Percentiles rank a stretch among this genome's conserved stretches.
phyloP scores from a whole-genome alignment of 2,888 invertebrate species.

The Cataglyphis cursor region DNA sequence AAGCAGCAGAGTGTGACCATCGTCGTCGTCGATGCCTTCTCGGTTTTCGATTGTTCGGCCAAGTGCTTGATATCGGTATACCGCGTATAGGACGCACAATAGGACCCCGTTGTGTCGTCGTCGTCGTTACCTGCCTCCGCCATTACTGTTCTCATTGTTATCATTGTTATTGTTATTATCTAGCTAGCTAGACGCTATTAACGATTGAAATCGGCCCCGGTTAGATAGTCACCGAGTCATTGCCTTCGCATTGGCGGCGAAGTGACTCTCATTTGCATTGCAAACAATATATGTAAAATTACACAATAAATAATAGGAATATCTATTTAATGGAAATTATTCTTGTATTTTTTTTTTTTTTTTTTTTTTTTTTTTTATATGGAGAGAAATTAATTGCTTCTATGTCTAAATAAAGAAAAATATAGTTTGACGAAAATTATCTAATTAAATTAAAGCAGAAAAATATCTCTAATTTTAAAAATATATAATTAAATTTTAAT shows the following conservation, averaged over 20 bases:
- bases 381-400: not conserved
- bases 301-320: not conserved
- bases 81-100: constrained; percentile 62
- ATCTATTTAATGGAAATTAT: not conserved
- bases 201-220: constrained; percentile 69
- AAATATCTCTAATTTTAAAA: not conserved
- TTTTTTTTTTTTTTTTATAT: not conserved
- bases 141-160: constrained; percentile 68
- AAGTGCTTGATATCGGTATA: constrained; percentile 76
- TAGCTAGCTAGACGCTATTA: constrained; percentile 65
- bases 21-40: constrained; percentile 68
- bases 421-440: not conserved
- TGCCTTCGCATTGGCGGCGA: constrained; percentile 68
- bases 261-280: not conserved
- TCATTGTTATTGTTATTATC: constrained; percentile 69
- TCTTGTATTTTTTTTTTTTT: not conserved
- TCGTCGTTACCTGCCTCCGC: constrained; percentile 67
- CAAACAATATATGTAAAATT: not conserved
- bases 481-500: not conserved
- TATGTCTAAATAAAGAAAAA: not conserved
- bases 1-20: constrained; percentile 73
- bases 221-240: constrained; percentile 65
- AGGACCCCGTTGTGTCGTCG: constrained; percentile 68
- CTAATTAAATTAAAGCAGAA: not conserved
- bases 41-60: constrained; percentile 78